These are phyloP conservation scores for Theodoxus fluviatilis DNA, from an alignment of 2,888 invertebrate genomes.

Conservation along the genomic window DNA sequence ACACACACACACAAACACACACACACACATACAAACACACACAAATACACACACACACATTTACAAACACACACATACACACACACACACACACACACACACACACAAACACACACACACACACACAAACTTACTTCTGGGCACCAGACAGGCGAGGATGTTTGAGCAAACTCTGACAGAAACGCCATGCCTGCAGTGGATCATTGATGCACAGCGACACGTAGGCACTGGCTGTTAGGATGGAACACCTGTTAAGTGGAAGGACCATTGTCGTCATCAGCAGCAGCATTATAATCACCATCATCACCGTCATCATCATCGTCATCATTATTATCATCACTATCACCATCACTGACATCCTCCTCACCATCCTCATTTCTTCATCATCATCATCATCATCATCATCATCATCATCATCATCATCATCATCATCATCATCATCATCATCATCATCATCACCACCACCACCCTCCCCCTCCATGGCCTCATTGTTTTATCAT, in stretches of 20 bases:
- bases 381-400: too few relatives aligned
- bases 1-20: neutral
- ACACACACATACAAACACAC: neutral
- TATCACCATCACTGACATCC: too few relatives aligned
- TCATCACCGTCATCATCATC: too few relatives aligned
- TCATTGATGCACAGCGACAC: constrained; percentile 85
- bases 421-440: too few relatives aligned
- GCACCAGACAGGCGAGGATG: constrained; percentile 78
- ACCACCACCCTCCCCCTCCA: too few relatives aligned
- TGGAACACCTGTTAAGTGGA: constrained; percentile 70
- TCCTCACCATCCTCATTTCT: too few relatives aligned
- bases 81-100: neutral
- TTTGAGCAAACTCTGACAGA: constrained; percentile 77
- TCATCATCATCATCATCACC: too few relatives aligned
- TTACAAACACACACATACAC: neutral
- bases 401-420: too few relatives aligned
- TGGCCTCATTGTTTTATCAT: too few relatives aligned
- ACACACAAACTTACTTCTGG: constrained; percentile 70
- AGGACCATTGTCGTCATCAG: too few relatives aligned
- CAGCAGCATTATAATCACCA: too few relatives aligned
- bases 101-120: neutral
- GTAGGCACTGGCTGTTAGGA: constrained; percentile 83
- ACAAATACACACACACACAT: neutral
- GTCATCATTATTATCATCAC: too few relatives aligned
- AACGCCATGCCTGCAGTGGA: constrained; percentile 79